These are phyloP conservation scores for Asbolus verrucosus DNA, from an alignment of 1,140 invertebrate species.

Conservation along the genomic window DNA sequence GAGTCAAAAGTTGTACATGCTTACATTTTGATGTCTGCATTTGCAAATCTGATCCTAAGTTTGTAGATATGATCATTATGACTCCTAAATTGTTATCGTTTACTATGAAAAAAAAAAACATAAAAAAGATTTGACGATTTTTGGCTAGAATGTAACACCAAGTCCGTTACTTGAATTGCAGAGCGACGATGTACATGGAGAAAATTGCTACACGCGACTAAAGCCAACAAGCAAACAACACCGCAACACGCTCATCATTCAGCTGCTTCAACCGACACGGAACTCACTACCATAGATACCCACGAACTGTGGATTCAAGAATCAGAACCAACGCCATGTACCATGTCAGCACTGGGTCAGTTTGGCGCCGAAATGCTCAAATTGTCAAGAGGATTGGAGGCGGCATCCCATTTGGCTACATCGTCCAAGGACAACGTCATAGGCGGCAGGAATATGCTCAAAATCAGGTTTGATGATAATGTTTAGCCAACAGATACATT, in stretches of 20 bases:
- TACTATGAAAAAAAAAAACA: no score
- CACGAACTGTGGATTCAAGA: conserved; percentile 85
- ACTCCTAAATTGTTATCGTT: no score
- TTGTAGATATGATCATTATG: no score
- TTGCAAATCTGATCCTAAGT: no score
- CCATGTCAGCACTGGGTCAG: conserved; percentile 83
- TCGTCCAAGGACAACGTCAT: conserved; percentile 10
- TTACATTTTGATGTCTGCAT: no score
- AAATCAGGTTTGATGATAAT: conserved; percentile 49
- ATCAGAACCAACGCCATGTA: conserved; percentile 80
- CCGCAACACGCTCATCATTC: conserved; percentile 78
- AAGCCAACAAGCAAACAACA: conserved; percentile 67
- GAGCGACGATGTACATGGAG: conserved; percentile 76
- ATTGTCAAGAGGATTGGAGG: conserved; percentile 80
- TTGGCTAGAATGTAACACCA: no score
- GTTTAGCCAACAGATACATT: no score
- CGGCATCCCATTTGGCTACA: conserved; percentile 61
- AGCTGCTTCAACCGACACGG: conserved; percentile 82
- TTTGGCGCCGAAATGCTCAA: conserved; percentile 87
- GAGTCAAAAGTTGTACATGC: no score
- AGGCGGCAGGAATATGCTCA: conserved; percentile 27
- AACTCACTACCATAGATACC: conserved; percentile 82
- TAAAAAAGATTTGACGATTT: no score
- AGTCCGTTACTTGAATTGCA: conserved; percentile 34
- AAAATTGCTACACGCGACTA: conserved; percentile 67